phyloP scores from a whole-genome alignment of 2,113 vertebrate genomes.

The Toxotes chatareus region DNA sequence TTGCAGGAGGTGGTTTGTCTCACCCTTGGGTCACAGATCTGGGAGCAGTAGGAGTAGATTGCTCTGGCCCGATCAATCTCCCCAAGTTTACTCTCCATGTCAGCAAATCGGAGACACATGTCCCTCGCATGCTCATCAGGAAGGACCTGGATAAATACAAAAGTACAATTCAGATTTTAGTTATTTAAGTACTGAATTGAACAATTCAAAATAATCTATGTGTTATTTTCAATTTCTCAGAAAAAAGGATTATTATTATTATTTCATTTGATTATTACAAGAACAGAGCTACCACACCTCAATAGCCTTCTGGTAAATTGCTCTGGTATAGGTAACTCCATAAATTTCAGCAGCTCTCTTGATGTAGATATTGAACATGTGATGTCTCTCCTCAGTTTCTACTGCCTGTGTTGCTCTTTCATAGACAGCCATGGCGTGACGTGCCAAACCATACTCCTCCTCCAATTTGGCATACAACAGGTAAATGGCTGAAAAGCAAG shows the following conservation, averaged over 20 bases:
- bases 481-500: conserved; percentile 86
- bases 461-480: conserved; percentile 93
- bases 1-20: conserved; percentile 8
- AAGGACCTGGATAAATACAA: conserved; percentile 82
- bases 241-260: neutral
- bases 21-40: conserved; percentile 95
- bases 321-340: conserved; percentile 92
- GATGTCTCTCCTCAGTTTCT: conserved; percentile 87
- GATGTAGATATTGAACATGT: conserved; percentile 97
- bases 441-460: conserved; percentile 91
- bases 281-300: conserved; percentile 81
- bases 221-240: neutral
- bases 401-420: conserved; percentile 92
- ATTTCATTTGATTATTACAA: neutral
- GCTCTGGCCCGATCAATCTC: conserved; percentile 93
- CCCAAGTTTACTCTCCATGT: conserved; percentile 95
- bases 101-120: conserved; percentile 94
- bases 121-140: conserved; percentile 92
- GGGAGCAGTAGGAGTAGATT: conserved; percentile 95
- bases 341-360: conserved; percentile 94
- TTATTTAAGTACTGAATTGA: neutral
- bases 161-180: neutral
- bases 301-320: conserved; percentile 94
- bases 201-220: neutral
- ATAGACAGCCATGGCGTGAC: conserved; percentile 95